Percentiles rank a stretch among this genome's conserved stretches.
These are phyloP conservation scores for Erannis defoliaria DNA, from an alignment of 2,888 invertebrate genomes.

Conservation along the genomic window DNA sequence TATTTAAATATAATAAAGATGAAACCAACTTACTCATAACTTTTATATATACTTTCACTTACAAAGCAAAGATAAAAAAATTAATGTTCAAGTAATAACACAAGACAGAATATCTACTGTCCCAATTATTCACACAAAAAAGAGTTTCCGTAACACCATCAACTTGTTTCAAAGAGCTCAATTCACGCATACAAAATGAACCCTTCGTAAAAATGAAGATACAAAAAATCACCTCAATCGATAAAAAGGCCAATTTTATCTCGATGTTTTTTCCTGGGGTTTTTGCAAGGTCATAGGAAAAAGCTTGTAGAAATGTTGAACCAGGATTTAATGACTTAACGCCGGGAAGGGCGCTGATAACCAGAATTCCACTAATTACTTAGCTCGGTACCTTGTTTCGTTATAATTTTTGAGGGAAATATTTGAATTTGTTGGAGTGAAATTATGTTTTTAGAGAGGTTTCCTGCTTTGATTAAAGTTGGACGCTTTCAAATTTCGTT, in stretches of 20 bases:
- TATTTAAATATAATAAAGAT: too few species aligned
- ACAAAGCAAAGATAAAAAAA: not conserved
- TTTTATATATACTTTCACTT: too few species aligned
- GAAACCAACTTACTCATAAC: too few species aligned
- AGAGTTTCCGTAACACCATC: conserved; percentile 17
- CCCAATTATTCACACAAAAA: conserved; percentile 19
- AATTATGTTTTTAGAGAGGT: conserved; percentile 16
- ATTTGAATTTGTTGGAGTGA: conserved; percentile 26
- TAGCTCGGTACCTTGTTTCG: conserved; percentile 21
- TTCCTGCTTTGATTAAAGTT: conserved; percentile 24
- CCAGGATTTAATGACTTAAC: conserved; percentile 33
- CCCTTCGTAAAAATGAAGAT: conserved; percentile 27
- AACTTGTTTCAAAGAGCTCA: conserved; percentile 26
- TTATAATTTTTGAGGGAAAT: conserved; percentile 30
- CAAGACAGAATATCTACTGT: not conserved
- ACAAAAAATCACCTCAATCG: conserved; percentile 30
- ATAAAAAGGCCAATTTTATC: conserved; percentile 28
- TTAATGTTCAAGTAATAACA: not conserved
- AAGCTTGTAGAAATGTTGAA: conserved; percentile 18
- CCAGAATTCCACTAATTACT: conserved; percentile 35
- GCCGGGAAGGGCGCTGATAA: conserved; percentile 26
- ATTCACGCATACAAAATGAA: conserved; percentile 31
- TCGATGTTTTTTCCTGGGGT: conserved; percentile 21
- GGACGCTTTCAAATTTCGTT: not conserved
- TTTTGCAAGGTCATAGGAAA: conserved; percentile 22